Conservation (phyloP, 2,888 invertebrate species). For the Girardia tigrina region DNA sequence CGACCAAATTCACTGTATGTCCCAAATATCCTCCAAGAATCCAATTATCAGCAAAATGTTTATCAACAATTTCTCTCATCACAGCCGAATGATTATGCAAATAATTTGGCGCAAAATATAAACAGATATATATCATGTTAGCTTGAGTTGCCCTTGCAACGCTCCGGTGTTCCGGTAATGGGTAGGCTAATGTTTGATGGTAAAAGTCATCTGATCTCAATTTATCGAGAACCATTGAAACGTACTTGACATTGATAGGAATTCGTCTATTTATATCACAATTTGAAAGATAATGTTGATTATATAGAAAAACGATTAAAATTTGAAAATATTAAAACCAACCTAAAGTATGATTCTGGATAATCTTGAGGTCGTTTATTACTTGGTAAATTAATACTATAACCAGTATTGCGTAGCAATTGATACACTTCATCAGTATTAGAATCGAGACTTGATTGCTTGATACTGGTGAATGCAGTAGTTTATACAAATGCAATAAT, state of each 20-base stretch:
- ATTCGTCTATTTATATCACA: conserved; percentile 60
- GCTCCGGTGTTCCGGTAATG: conserved; percentile 77
- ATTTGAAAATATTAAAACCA: no score
- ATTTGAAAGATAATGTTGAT: no score
- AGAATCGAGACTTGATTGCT: conserved; percentile 25
- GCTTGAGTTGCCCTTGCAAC: conserved; percentile 75
- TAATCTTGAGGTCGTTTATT: conserved; percentile 65
- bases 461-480: no score
- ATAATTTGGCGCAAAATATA: conserved; percentile 73
- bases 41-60: conserved; percentile 94
- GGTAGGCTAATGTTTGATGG: conserved; percentile 70
- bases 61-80: conserved; percentile 94
- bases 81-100: conserved; percentile 68
- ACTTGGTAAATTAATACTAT: conserved; percentile 50
- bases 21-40: conserved; percentile 67
- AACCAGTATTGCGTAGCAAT: conserved; percentile 74
- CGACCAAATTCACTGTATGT: conserved; percentile 72
- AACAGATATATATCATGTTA: conserved; percentile 77
- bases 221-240: conserved; percentile 73
- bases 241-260: conserved; percentile 61
- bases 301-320: no score
- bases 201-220: conserved; percentile 86
- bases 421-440: conserved; percentile 74
- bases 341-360: conserved; percentile 82
- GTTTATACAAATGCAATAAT: no score